A percentile compares a stretch with the other conserved stretches of the same genome.
Evolutionary conservation across 1,140 invertebrate species (phyloP).

Genomic region (Hycleus cichorii): DNA sequence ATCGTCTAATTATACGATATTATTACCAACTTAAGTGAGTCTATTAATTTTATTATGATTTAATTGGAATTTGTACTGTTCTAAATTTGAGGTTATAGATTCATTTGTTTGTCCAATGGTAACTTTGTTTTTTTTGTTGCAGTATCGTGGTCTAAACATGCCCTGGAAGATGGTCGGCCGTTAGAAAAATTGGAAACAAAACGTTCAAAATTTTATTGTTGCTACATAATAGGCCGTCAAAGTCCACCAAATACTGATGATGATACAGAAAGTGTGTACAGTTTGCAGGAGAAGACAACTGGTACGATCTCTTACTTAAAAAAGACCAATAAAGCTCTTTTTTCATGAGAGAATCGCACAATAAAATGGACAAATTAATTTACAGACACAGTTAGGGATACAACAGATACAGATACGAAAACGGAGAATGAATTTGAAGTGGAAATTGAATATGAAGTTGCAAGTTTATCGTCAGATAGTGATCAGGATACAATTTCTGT

Average conservation of each 20-base stretch:
- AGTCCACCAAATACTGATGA: conserved; percentile 30
- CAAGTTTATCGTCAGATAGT: conserved; percentile 27
- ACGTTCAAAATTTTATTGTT: conserved; percentile 18
- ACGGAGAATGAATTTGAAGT: conserved; percentile 29
- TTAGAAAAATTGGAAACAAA: conserved; percentile 14
- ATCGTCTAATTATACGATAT: no score
- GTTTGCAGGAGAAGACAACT: conserved; percentile 36
- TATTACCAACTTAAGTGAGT: no score
- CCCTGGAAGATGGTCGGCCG: conserved; percentile 2
- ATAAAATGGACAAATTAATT: conserved; percentile 18
- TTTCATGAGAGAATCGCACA: no score
- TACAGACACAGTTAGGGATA: conserved; percentile 36
- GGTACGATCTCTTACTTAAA: conserved; percentile 26
- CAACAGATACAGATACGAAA: conserved; percentile 31
- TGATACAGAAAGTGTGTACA: conserved; percentile 37
- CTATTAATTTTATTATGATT: no score
- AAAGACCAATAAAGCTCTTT: not conserved
- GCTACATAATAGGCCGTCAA: conserved; percentile 33
- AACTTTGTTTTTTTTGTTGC: not conserved
- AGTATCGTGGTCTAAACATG: conserved; percentile 19
- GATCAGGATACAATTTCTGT: conserved; percentile 9
- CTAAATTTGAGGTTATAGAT: no score
- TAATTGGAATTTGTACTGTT: no score
- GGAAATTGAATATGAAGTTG: conserved; percentile 35
- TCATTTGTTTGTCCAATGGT: no score